phyloP scores from a whole-genome alignment of 2,113 vertebrate genomes.

The Clupea harengus region DNA sequence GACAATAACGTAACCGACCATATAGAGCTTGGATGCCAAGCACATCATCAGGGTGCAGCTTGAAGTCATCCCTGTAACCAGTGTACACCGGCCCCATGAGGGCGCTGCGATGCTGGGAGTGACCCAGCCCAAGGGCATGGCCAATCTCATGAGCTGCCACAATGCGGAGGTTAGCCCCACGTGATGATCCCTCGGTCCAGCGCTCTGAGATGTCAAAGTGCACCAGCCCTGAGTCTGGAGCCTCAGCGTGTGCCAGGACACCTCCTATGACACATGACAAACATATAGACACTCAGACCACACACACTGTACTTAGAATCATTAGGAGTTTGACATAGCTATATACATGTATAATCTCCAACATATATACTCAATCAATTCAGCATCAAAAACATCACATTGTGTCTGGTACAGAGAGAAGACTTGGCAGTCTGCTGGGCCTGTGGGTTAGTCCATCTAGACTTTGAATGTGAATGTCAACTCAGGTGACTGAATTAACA shows the following conservation, averaged over 20 bases:
- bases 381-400: no score
- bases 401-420: no score
- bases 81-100: constrained; percentile 81
- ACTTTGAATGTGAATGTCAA: no score
- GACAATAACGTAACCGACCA: constrained; percentile 57
- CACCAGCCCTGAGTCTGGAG: constrained; percentile 77
- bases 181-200: constrained; percentile 77
- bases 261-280: constrained; percentile 59
- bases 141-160: constrained; percentile 85
- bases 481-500: no score
- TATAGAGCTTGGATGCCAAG: constrained; percentile 81
- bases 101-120: constrained; percentile 73
- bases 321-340: no score
- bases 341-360: no score
- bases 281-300: background rate
- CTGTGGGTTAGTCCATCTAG: no score
- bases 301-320: no score
- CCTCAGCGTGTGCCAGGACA: constrained; percentile 82
- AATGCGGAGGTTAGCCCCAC: constrained; percentile 78
- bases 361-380: no score
- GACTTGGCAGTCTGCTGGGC: no score
- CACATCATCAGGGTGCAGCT: constrained; percentile 79
- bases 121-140: constrained; percentile 83
- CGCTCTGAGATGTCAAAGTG: constrained; percentile 81
- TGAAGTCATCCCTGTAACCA: constrained; percentile 76